Evolutionary conservation across 2,888 invertebrate species (phyloP).

Genomic region (Brenthis ino): DNA sequence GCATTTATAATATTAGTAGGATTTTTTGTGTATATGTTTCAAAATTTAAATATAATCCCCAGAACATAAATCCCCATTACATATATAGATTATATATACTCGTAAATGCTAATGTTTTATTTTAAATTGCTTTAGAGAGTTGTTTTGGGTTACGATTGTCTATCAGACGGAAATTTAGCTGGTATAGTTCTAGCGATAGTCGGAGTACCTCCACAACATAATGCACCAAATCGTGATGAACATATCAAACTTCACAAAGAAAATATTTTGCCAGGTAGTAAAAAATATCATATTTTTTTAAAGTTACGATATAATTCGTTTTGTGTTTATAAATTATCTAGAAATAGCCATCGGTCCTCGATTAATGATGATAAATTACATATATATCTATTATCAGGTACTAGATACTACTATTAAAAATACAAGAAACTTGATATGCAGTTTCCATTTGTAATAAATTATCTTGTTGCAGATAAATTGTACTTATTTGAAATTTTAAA

Average conservation of each 20-base stretch:
- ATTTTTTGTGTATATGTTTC: no score
- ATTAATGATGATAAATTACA: no score
- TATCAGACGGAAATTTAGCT: constrained; percentile 52
- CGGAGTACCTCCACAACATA: constrained; percentile 70
- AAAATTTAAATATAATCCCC: no score
- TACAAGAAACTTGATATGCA: background rate
- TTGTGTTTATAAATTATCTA: no score
- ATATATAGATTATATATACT: no score
- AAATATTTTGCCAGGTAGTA: constrained; percentile 61
- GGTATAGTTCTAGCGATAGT: constrained; percentile 57
- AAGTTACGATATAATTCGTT: no score
- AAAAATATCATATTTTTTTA: no score
- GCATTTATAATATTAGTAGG: no score
- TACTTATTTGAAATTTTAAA: constrained; percentile 52
- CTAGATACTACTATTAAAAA: no score
- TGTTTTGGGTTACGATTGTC: constrained; percentile 64
- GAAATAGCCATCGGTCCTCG: no score
- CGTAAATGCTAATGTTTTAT: background rate
- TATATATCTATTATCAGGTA: no score
- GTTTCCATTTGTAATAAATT: constrained; percentile 1
- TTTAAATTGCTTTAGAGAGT: constrained; percentile 50
- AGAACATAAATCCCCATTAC: no score
- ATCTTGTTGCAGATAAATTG: constrained; percentile 52
- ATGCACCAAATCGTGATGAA: constrained; percentile 59
- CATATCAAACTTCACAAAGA: constrained; percentile 49